Percentiles rank a stretch among this genome's conserved stretches.
Conservation (phyloP, 2,797 vertebrate species). For the Falco peregrinus region DNA sequence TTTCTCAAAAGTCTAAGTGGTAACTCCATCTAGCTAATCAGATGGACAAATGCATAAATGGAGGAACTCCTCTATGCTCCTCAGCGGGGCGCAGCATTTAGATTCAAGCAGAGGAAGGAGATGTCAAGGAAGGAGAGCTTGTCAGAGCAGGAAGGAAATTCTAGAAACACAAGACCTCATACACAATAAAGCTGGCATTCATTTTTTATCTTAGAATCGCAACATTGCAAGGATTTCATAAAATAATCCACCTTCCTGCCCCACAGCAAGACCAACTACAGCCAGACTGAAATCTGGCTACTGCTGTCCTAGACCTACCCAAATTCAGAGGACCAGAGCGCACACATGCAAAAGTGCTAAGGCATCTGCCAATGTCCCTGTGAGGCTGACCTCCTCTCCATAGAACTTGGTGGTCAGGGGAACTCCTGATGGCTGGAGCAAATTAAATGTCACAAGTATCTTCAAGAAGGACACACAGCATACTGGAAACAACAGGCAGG, state of each 20-base stretch:
- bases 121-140: neutral
- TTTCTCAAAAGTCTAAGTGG: neutral
- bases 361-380: neutral
- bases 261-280: neutral
- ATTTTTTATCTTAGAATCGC: neutral
- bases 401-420: neutral
- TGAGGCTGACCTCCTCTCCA: neutral
- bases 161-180: neutral
- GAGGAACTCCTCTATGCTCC: neutral
- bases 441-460: neutral
- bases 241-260: neutral
- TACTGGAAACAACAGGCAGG: neutral
- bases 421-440: neutral
- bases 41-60: neutral
- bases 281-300: neutral
- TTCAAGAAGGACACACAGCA: neutral
- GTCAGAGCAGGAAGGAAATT: neutral
- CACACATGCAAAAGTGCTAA: neutral
- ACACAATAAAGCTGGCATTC: neutral
- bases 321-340: neutral
- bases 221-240: neutral
- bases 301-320: neutral
- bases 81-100: neutral
- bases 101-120: neutral
- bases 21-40: neutral